Conservation (phyloP, 2,797 vertebrate genomes). For the Amphiprion clarkii region DNA sequence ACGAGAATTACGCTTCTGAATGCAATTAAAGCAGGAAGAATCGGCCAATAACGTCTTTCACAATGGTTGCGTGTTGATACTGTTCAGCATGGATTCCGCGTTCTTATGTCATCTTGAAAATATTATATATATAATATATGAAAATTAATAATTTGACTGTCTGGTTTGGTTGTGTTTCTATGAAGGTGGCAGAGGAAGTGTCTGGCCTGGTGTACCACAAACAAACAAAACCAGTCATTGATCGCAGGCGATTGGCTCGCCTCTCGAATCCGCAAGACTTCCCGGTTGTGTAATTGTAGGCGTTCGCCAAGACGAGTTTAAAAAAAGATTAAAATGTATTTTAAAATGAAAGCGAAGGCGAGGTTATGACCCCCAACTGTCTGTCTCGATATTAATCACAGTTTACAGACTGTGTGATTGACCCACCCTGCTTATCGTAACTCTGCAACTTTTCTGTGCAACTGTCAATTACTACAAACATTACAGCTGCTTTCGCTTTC, state of each 20-base stretch:
- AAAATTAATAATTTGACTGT: too few relatives aligned
- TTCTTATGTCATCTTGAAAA: neutral
- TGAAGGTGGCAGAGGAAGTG: neutral
- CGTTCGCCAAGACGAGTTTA: neutral
- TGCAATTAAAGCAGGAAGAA: too few relatives aligned
- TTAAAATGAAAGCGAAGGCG: neutral
- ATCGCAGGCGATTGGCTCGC: neutral
- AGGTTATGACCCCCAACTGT: neutral
- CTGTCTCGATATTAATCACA: neutral
- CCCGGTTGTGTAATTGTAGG: neutral
- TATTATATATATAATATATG: too few relatives aligned
- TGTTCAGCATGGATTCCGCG: too few relatives aligned
- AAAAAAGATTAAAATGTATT: neutral
- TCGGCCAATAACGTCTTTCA: too few relatives aligned
- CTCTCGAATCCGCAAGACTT: neutral
- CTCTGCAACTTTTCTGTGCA: neutral
- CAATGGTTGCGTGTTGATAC: too few relatives aligned
- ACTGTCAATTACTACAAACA: neutral
- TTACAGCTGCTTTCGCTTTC: neutral
- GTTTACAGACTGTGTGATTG: neutral
- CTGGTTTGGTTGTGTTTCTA: neutral
- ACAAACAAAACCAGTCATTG: neutral
- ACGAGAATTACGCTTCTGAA: neutral
- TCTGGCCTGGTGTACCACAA: neutral
- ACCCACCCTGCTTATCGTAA: neutral